These are phyloP conservation scores for Plebejus argus DNA, from an alignment of 2,888 invertebrate genomes.

Conservation along the genomic window DNA sequence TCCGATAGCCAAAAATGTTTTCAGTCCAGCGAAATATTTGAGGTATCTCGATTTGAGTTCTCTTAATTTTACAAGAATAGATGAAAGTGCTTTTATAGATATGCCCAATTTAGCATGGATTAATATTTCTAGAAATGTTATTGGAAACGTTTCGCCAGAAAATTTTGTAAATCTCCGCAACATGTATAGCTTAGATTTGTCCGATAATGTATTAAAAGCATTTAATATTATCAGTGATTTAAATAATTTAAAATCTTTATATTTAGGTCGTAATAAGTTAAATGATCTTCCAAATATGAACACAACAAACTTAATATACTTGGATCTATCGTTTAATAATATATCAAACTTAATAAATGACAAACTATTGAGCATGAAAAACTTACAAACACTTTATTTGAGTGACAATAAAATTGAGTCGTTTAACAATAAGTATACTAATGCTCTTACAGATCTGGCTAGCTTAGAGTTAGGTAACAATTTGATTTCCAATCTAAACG, in stretches of 20 bases:
- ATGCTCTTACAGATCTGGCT: conserved; percentile 53
- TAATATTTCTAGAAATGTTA: conserved; percentile 62
- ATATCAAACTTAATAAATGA: conserved; percentile 48
- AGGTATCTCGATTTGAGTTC: conserved; percentile 60
- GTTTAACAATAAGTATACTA: conserved; percentile 58
- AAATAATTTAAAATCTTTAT: conserved; percentile 57
- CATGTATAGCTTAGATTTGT: conserved; percentile 64
- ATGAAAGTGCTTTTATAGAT: conserved; percentile 56
- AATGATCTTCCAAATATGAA: conserved; percentile 40
- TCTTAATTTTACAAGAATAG: conserved; percentile 55
- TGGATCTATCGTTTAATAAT: conserved; percentile 59
- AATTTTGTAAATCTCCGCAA: conserved; percentile 61
- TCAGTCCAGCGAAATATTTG: conserved; percentile 62
- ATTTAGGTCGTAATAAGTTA: conserved; percentile 60
- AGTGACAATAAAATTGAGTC: conserved; percentile 56
- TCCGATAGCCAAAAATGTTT: conserved; percentile 50
- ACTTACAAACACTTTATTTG: conserved; percentile 55
- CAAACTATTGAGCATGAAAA: conserved; percentile 48
- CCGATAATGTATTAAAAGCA: conserved; percentile 54
- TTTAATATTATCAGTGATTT: conserved; percentile 52
- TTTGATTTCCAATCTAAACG: conserved; percentile 53
- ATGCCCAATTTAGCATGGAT: conserved; percentile 59
- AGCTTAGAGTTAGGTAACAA: conserved; percentile 59
- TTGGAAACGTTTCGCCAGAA: conserved; percentile 53
- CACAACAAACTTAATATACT: conserved; percentile 43